Percentiles rank a stretch among this genome's conserved stretches.
Conservation (phyloP, 2,113 vertebrate species). For the Furnarius figulus region DNA sequence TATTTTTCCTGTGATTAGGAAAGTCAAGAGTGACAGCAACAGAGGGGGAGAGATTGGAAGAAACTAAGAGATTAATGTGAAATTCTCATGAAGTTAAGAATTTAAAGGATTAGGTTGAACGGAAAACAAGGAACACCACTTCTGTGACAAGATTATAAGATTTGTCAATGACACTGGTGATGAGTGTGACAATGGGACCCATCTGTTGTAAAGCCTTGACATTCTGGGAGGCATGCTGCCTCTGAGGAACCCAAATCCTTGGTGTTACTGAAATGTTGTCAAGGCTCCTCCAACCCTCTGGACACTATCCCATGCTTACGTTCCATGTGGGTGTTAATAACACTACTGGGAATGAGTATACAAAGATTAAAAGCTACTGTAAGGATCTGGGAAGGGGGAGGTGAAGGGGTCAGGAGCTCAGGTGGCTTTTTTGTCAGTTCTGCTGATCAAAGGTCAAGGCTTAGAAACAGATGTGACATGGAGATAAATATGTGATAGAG, state of each 20-base stretch:
- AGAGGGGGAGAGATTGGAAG: neutral
- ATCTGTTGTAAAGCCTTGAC: neutral
- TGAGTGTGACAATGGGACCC: neutral
- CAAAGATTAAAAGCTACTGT: slow-evolving; percentile 25
- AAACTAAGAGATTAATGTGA: neutral
- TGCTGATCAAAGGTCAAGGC: slow-evolving; percentile 39
- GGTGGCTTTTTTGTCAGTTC: slow-evolving; percentile 44
- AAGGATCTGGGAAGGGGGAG: neutral
- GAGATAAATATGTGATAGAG: slow-evolving; percentile 20
- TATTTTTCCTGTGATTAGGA: neutral
- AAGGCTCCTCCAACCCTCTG: neutral
- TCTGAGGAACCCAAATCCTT: neutral
- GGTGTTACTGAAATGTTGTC: neutral
- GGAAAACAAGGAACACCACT: neutral
- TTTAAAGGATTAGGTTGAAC: neutral
- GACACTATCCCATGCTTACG: neutral
- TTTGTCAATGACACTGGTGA: neutral
- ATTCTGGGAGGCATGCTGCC: neutral
- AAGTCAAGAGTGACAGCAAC: neutral
- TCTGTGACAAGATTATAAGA: neutral
- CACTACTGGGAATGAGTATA: neutral
- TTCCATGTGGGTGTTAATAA: neutral
- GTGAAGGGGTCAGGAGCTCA: slow-evolving; percentile 51
- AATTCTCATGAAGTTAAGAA: neutral
- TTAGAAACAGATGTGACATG: slow-evolving; percentile 15